These are phyloP conservation scores for Temnothorax unifasciatus DNA, from an alignment of 2,888 invertebrate genomes.

Conservation along the genomic window DNA sequence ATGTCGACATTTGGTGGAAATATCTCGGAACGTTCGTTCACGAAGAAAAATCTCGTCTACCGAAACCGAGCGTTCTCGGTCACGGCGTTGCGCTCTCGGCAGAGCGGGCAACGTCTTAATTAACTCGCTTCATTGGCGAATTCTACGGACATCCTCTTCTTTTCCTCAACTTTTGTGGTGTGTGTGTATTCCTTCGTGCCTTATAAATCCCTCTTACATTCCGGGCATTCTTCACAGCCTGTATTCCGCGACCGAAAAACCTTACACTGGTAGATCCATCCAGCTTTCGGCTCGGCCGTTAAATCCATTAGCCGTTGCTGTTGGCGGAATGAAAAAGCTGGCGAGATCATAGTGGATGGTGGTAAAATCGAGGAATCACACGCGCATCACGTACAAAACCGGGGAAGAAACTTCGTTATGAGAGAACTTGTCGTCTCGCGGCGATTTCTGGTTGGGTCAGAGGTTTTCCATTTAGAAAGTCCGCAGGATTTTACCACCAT, in stretches of 20 bases:
- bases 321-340: conserved; percentile 29
- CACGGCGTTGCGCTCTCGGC: conserved; percentile 27
- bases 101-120: conserved; percentile 72
- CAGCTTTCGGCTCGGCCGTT: conserved; percentile 67
- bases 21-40: conserved; percentile 26
- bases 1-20: conserved; percentile 29
- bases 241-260: conserved; percentile 49
- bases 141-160: conserved; percentile 63
- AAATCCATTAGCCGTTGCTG: conserved; percentile 71
- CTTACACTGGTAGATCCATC: conserved; percentile 58
- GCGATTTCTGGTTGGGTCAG: conserved; percentile 58
- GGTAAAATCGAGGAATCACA: conserved; percentile 64
- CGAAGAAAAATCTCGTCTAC: conserved; percentile 38
- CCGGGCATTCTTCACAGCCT: conserved; percentile 70
- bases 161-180: conserved; percentile 29
- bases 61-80: conserved; percentile 31
- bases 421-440: conserved; percentile 72
- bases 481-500: conserved; percentile 61
- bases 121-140: conserved; percentile 77
- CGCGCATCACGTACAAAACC: conserved; percentile 75
- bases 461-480: conserved; percentile 65
- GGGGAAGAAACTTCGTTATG: conserved; percentile 75
- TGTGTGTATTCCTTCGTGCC: conserved; percentile 24
- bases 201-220: conserved; percentile 78
- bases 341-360: conserved; percentile 24